phyloP scores from a whole-genome alignment of 2,888 invertebrate genomes.

The Oligia fasciuncula region DNA sequence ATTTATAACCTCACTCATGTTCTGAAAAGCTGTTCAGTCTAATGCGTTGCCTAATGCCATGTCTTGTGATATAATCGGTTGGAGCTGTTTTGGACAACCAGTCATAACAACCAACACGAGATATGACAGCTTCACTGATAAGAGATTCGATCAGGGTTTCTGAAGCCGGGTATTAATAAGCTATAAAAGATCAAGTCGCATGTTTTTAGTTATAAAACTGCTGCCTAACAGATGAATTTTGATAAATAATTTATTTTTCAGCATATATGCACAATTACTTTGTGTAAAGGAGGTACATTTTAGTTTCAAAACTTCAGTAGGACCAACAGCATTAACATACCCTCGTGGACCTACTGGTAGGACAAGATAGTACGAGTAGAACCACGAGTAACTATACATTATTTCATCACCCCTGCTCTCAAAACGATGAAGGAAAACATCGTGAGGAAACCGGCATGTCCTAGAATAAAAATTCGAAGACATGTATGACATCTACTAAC shows the following conservation, averaged over 20 bases:
- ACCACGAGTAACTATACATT: background rate
- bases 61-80: background rate
- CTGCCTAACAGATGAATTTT: background rate
- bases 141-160: background rate
- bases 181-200: background rate
- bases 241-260: background rate
- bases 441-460: background rate
- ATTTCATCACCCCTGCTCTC: background rate
- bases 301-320: no score
- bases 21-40: background rate
- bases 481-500: background rate
- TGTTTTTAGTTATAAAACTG: no score
- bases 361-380: no score
- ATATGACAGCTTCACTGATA: conserved; percentile 9
- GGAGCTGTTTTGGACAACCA: background rate
- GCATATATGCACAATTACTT: background rate
- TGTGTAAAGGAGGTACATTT: background rate
- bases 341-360: no score
- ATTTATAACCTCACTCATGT: background rate
- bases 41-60: background rate
- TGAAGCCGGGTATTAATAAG: background rate
- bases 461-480: background rate
- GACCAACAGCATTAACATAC: no score
- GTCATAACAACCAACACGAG: background rate
- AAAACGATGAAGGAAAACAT: background rate